Evolutionary conservation across 2,797 vertebrate genomes (phyloP).

Genomic region (Ceryle rudis): DNA sequence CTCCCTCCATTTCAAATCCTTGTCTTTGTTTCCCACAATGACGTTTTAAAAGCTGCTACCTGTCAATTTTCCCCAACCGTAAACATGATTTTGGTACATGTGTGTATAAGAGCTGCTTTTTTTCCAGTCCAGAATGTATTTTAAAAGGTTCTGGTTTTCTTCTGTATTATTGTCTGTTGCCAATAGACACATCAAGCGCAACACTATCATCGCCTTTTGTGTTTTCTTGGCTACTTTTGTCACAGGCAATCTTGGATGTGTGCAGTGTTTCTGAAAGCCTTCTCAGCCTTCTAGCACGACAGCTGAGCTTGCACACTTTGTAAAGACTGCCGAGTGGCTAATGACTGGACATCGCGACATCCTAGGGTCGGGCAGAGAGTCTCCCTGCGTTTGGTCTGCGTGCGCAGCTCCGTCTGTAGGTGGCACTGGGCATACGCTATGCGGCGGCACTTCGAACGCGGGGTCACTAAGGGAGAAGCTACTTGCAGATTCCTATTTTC

Average conservation of each 20-base stretch:
- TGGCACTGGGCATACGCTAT: slow-evolving; percentile 24
- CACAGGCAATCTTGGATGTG: not conserved
- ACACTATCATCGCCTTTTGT: not conserved
- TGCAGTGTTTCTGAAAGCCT: not conserved
- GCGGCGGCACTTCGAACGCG: fast-evolving
- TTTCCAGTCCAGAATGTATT: not conserved
- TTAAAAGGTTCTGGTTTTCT: not conserved
- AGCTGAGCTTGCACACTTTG: not conserved
- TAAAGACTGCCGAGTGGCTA: not conserved
- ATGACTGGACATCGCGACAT: not conserved
- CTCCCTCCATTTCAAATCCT: not conserved
- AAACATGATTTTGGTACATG: fast-evolving
- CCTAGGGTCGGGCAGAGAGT: not conserved
- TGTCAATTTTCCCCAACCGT: not conserved
- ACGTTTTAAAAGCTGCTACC: not conserved
- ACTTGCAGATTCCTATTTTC: not conserved
- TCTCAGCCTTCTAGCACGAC: not conserved
- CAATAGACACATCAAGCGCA: not conserved
- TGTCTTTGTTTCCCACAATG: not conserved
- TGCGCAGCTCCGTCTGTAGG: not conserved
- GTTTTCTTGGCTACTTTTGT: not conserved
- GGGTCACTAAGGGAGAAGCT: not conserved
- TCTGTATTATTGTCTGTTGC: not conserved
- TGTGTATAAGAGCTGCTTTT: not conserved
- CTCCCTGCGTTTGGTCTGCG: not conserved